Base-by-base conservation (phyloP, 2,888 invertebrate genomes). In the Cepaea hortensis region DNA sequence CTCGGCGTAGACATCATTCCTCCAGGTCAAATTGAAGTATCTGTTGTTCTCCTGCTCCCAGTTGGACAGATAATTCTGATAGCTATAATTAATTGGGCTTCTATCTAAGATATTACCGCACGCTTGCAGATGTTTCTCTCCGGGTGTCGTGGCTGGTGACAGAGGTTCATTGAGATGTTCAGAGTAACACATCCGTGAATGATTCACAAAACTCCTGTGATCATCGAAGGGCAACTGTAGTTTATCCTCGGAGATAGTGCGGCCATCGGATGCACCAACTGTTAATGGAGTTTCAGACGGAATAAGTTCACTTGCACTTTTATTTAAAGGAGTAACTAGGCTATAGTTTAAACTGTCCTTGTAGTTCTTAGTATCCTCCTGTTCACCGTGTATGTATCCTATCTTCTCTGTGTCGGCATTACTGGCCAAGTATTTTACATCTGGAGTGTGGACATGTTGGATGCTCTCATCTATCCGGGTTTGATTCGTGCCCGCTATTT, bases 11-110 rank as follows among this genome's bases (percentile, higher is more conserved):
- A 75, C 76, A 6, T 46, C 62, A 68, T 77, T 70, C 50, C 65
- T 70, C 83, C 83, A 83, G 3, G 35, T n/a, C 70, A 75, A 81
- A 48, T 75, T 23, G 20, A 72, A 35, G 55, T 68, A 87, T 48
- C 84, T 73, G 48, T 84, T 23, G 76, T 87, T 87, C 15, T 87
- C 87, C n/a, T 81, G 87, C 20, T 87, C 87, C 87, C 87, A 87
- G 5, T 35, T 50, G 18, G 68, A 18, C 6, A 55, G 23, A 48
- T 87, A 46, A 35, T 61, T 72, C 23, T 70, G 65, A 65, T 81
- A 77, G 46, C 3, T 35, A 76, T 85, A 20, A n/a, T 23, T 4
- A 35, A 75, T 76, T 9, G 46, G 76, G 18, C 35, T 85, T 48
- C n/a, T 70, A 13, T 79, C 72, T 35, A 35, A 50, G 65, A 68